These are phyloP conservation scores for Echinometra lucunter DNA, from an alignment of 53 echinoderm and acorn worm species.

Conservation along the genomic window DNA sequence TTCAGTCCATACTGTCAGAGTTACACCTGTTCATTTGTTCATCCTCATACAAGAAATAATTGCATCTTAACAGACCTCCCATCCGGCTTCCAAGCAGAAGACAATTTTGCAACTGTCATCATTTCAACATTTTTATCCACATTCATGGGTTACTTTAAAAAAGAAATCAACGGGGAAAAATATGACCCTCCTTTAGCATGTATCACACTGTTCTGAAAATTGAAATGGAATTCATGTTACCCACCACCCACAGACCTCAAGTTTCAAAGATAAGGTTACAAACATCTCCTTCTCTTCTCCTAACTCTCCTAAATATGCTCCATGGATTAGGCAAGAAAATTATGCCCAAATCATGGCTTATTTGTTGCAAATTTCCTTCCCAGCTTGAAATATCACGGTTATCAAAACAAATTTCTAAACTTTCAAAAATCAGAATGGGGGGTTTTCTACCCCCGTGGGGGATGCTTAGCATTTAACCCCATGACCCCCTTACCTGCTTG, in stretches of 20 bases:
- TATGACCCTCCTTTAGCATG: not conserved
- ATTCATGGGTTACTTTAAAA: slow-evolving; percentile 6
- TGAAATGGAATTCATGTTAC: slow-evolving; percentile 57
- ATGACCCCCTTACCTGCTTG: not conserved
- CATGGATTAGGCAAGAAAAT: slow-evolving; percentile 43
- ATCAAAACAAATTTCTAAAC: slow-evolving; percentile 67
- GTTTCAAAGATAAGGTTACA: slow-evolving; percentile 19
- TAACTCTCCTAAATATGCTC: slow-evolving; percentile 7
- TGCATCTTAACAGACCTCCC: slow-evolving; percentile 22
- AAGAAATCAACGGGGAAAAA: not conserved
- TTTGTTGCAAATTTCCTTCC: slow-evolving; percentile 67
- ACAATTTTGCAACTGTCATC: slow-evolving; percentile 36
- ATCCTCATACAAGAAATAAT: not conserved
- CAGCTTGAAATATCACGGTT: slow-evolving; percentile 65
- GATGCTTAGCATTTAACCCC: slow-evolving; percentile 33
- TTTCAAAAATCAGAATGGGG: slow-evolving; percentile 37
- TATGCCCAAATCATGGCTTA: slow-evolving; percentile 38
- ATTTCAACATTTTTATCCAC: not conserved
- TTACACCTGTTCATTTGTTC: slow-evolving; percentile 21
- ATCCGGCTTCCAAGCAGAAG: not conserved
- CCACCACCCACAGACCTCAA: slow-evolving; percentile 37
- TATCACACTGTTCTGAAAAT: slow-evolving; percentile 56
- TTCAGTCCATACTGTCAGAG: not conserved
- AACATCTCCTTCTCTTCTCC: not conserved
- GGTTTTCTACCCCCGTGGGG: slow-evolving; percentile 10